phyloP scores from a whole-genome alignment of 2,113 vertebrate species.

The Mirounga angustirostris region DNA sequence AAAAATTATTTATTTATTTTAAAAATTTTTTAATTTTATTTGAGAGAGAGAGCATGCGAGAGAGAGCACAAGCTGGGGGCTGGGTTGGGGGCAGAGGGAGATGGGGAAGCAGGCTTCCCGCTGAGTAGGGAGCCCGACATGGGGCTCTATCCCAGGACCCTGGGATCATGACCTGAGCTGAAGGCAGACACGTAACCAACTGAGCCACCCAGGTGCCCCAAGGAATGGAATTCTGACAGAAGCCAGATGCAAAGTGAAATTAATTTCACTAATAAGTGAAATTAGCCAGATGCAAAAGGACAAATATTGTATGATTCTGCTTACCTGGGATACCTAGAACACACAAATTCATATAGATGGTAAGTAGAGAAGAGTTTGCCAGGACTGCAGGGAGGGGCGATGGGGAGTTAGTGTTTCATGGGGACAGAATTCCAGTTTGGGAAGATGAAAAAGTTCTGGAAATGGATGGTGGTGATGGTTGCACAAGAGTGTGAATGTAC shows the following conservation, averaged over 20 bases:
- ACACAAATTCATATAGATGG: background rate
- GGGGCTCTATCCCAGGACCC: background rate
- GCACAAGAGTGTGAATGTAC: background rate
- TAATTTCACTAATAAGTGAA: background rate
- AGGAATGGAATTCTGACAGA: background rate
- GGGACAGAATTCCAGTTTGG: background rate
- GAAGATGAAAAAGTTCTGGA: background rate
- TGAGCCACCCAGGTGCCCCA: background rate
- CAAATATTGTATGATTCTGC: background rate
- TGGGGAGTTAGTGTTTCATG: background rate
- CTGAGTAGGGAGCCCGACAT: too few species aligned
- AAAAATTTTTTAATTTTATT: too few species aligned
- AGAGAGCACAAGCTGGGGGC: too few species aligned
- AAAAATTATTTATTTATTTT: too few species aligned
- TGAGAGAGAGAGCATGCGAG: too few species aligned
- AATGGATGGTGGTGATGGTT: background rate
- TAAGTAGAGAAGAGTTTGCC: background rate
- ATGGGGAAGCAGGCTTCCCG: background rate
- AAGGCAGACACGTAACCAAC: background rate
- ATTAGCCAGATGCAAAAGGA: background rate
- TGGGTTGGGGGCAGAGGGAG: background rate
- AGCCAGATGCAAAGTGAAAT: background rate
- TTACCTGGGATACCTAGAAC: background rate
- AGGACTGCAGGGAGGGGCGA: background rate
- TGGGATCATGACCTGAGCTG: background rate